phyloP scores from a whole-genome alignment of 2,113 vertebrate genomes.

The Tyrannus savana region DNA sequence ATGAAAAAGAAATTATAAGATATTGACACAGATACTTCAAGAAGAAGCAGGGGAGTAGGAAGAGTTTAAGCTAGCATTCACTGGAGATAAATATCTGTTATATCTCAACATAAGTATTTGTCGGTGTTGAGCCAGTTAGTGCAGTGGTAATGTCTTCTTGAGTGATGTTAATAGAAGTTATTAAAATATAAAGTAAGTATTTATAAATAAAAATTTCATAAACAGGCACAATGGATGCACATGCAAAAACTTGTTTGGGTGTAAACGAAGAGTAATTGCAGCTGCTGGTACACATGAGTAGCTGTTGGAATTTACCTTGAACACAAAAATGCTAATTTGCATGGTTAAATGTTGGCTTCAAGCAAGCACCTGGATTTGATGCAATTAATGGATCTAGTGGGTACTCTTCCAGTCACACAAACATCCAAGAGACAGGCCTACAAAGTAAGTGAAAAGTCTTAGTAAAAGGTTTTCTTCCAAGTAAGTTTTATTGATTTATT shows the following conservation, averaged over 20 bases:
- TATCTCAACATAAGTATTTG: not conserved
- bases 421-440: not conserved
- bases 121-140: not conserved
- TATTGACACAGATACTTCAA: not conserved
- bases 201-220: conserved; percentile 23
- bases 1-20: not conserved
- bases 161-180: not conserved
- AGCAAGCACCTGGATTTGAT: conserved; percentile 38
- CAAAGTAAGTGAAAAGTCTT: not conserved
- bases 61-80: not conserved
- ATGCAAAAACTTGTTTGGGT: conserved; percentile 29
- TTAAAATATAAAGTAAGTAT: conserved; percentile 17
- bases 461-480: not conserved
- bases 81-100: not conserved
- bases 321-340: conserved; percentile 23
- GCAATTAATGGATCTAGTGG: not conserved
- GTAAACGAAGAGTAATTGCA: conserved; percentile 8
- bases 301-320: conserved; percentile 21
- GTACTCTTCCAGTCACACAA: not conserved
- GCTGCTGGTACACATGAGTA: not conserved
- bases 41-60: not conserved
- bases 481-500: not conserved
- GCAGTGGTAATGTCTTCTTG: not conserved
- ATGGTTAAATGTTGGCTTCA: conserved; percentile 32
- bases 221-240: not conserved